These are phyloP conservation scores for Puntigrus tetrazona DNA, from an alignment of 2,113 vertebrate species.

Conservation along the genomic window DNA sequence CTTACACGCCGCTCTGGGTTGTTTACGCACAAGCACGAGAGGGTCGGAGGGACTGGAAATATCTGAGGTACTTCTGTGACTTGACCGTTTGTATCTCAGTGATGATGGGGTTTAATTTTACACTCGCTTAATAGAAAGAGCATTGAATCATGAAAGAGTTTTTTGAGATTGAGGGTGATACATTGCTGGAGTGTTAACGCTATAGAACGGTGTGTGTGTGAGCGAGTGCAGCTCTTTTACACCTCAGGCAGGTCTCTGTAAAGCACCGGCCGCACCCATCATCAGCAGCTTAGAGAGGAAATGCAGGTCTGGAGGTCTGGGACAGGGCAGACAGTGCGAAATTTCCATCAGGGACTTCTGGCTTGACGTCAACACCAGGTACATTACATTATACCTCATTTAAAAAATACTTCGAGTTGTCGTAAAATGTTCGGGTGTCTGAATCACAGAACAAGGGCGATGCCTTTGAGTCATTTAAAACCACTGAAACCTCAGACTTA, in stretches of 20 bases:
- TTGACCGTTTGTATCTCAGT: neutral
- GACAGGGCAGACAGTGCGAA: neutral
- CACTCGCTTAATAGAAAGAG: neutral
- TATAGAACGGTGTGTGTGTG: neutral
- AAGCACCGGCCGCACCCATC: neutral
- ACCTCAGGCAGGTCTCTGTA: constrained; percentile 36
- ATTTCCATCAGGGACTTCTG: constrained; percentile 10
- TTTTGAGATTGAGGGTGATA: neutral
- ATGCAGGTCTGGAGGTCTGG: constrained; percentile 26
- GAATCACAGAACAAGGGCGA: neutral
- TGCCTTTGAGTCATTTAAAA: neutral
- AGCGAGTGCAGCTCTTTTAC: constrained; percentile 6
- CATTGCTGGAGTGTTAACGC: neutral
- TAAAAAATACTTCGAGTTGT: neutral
- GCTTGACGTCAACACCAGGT: constrained; percentile 6
- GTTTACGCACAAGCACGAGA: constrained; percentile 15
- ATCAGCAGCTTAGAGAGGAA: constrained; percentile 19
- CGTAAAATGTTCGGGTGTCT: neutral
- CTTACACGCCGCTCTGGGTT: neutral
- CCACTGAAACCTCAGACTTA: neutral
- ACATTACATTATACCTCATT: neutral
- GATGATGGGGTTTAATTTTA: constrained; percentile 16
- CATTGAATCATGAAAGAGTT: constrained; percentile 10
- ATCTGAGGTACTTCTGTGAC: neutral
- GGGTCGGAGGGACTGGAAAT: constrained; percentile 25